These are phyloP conservation scores for Capra hircus DNA, from an alignment of 2,113 vertebrate species.

Conservation along the genomic window DNA sequence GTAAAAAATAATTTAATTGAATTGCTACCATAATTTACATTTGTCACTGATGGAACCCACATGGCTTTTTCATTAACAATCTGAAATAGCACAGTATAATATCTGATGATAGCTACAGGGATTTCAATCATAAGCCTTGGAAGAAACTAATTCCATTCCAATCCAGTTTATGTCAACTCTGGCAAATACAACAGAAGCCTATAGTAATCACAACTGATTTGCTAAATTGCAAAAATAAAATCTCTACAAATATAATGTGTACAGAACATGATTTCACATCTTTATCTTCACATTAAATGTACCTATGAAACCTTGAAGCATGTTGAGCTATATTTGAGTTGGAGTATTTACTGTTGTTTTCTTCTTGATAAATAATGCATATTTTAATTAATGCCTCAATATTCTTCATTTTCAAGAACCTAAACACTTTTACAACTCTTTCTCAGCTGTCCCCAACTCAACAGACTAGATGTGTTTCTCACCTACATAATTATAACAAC, in stretches of 20 bases:
- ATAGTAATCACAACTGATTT: not conserved
- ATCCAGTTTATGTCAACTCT: not conserved
- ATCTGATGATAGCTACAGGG: not conserved
- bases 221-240: not conserved
- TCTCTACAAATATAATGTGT: not conserved
- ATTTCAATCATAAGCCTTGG: not conserved
- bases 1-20: not conserved
- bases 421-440: not conserved
- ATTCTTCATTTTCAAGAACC: not conserved
- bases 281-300: not conserved
- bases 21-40: not conserved
- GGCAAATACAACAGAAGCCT: not conserved
- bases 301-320: not conserved
- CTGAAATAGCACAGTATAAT: not conserved
- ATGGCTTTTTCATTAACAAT: not conserved
- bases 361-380: not conserved
- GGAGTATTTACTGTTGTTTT: not conserved
- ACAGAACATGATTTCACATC: not conserved
- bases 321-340: not conserved
- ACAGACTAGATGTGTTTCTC: not conserved
- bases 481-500: not conserved
- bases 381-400: not conserved
- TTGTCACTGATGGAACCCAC: not conserved
- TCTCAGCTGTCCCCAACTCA: not conserved
- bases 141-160: not conserved